Conservation (phyloP, 2,797 vertebrate species). For the Liasis olivaceus region DNA sequence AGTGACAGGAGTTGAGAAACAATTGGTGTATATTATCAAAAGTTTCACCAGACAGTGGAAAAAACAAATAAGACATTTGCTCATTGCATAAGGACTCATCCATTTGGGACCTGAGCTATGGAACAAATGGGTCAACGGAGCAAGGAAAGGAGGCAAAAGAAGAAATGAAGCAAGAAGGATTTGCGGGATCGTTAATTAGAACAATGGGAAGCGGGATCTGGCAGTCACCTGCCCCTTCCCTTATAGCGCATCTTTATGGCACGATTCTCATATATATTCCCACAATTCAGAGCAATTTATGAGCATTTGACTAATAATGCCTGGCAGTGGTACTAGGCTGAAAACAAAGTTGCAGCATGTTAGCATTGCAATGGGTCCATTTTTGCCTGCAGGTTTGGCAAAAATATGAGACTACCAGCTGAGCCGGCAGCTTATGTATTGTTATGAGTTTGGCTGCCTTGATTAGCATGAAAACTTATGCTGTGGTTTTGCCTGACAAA, state of each 20-base stretch:
- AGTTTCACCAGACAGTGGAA: background rate
- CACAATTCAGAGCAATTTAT: background rate
- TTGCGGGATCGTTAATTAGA: background rate
- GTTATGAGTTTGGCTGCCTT: background rate
- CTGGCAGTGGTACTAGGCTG: background rate
- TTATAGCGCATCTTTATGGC: background rate
- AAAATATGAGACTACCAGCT: background rate
- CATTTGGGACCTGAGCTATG: background rate
- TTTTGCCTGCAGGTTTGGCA: conserved; percentile 6
- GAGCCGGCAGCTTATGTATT: conserved; percentile 12
- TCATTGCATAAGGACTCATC: background rate
- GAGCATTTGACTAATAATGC: background rate
- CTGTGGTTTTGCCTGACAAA: conserved; percentile 14
- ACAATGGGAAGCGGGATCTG: background rate
- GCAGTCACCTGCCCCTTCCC: background rate
- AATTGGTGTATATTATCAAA: background rate
- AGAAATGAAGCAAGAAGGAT: background rate
- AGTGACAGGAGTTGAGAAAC: background rate
- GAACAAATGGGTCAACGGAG: background rate
- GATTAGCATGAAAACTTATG: conserved; percentile 12
- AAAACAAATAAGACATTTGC: background rate
- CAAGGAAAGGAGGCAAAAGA: background rate
- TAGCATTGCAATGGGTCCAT: background rate
- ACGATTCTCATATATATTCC: background rate
- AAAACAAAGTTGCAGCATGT: background rate